A percentile compares a stretch with the other conserved stretches of the same genome.
Conservation (phyloP, 2,113 vertebrate species). For the Pygoscelis antarcticus region DNA sequence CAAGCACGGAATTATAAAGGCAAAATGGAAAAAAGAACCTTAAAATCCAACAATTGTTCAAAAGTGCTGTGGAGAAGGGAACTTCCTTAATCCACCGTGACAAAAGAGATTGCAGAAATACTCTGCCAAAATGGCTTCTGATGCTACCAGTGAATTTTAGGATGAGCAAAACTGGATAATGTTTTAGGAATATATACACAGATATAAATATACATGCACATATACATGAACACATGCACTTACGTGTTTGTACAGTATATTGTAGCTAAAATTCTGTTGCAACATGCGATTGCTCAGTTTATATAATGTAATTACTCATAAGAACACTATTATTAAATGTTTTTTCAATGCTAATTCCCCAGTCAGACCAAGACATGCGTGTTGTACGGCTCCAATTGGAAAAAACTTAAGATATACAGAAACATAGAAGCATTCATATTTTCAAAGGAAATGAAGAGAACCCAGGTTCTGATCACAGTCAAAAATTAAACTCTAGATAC, state of each 20-base stretch:
- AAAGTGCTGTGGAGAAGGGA: neutral
- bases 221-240: fast-evolving
- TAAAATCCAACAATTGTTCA: neutral
- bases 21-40: neutral
- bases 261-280: neutral
- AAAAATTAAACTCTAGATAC: neutral
- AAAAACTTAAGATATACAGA: neutral
- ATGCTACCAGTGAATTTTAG: neutral
- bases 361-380: neutral
- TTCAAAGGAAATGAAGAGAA: neutral
- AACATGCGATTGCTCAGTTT: neutral
- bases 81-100: neutral
- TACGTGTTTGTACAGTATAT: neutral
- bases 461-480: neutral
- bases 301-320: neutral
- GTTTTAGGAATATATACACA: neutral
- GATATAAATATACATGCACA: neutral
- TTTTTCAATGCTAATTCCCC: neutral
- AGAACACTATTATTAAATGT: neutral
- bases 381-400: neutral
- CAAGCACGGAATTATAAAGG: neutral
- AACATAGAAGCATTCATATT: neutral
- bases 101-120: neutral
- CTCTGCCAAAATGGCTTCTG: neutral
- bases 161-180: neutral